phyloP scores from a whole-genome alignment of 2,113 vertebrate genomes.

The Montifringilla adamsi region DNA sequence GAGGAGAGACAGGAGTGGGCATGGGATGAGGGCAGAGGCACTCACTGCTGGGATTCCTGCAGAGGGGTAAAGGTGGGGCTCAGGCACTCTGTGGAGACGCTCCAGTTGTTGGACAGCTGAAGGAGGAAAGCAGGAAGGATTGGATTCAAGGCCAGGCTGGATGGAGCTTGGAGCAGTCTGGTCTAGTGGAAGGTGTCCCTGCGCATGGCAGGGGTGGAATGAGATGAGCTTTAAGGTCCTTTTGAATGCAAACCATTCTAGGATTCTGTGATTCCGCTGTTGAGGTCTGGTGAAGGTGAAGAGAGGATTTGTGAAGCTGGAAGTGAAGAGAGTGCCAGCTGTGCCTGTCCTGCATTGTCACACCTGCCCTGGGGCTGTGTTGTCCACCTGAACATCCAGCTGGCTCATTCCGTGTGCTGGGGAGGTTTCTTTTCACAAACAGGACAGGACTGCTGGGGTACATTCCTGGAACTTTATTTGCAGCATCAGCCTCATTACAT shows the following conservation, averaged over 20 bases:
- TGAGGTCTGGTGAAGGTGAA: neutral
- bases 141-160: neutral
- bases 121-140: neutral
- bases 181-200: neutral
- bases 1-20: neutral
- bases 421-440: neutral
- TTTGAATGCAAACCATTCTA: neutral
- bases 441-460: neutral
- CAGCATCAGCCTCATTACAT: neutral
- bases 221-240: neutral
- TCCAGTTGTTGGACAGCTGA: neutral
- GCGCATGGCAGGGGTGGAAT: neutral
- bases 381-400: neutral
- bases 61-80: neutral
- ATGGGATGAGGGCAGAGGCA: neutral
- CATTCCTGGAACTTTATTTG: neutral
- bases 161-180: neutral
- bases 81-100: neutral
- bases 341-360: neutral
- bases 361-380: neutral
- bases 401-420: neutral
- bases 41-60: neutral
- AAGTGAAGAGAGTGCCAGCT: neutral
- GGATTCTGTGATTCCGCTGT: neutral
- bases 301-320: neutral